Evolutionary conservation across 2,888 invertebrate species (phyloP).

Genomic region (Drosophila meridiana): DNA sequence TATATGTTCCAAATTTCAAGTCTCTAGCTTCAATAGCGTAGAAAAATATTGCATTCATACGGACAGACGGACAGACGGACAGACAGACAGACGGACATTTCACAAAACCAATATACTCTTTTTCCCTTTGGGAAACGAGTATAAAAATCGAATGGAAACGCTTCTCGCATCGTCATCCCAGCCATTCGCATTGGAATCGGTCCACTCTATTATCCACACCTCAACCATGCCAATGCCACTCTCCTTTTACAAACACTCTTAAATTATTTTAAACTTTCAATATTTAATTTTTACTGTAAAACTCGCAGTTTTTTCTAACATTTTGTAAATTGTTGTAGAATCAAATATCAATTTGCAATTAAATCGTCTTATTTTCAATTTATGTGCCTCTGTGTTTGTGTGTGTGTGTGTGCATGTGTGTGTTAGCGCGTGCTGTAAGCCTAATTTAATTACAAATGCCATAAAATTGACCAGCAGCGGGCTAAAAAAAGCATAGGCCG

Average conservation of each 20-base stretch:
- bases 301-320: conserved; percentile 8
- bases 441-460: conserved; percentile 75
- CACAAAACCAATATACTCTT: no score
- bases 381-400: conserved; percentile 1
- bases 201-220: not conserved
- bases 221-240: no score
- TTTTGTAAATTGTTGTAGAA: conserved; percentile 29
- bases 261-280: not conserved
- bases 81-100: no score
- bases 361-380: conserved; percentile 51
- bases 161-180: no score
- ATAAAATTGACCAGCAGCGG: conserved; percentile 53
- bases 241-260: no score
- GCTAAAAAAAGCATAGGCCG: conserved; percentile 36
- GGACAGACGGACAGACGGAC: no score
- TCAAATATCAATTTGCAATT: conserved; percentile 68
- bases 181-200: not conserved
- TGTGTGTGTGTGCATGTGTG: conserved; percentile 8
- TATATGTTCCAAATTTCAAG: no score
- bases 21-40: no score
- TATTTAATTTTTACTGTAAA: not conserved
- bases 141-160: no score
- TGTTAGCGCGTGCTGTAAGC: conserved; percentile 49
- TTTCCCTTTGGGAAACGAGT: no score
- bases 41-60: no score